Percentiles rank a stretch among this genome's conserved stretches.
Conservation (phyloP, 2,797 vertebrate genomes). For the Anisognathus igniventris region DNA sequence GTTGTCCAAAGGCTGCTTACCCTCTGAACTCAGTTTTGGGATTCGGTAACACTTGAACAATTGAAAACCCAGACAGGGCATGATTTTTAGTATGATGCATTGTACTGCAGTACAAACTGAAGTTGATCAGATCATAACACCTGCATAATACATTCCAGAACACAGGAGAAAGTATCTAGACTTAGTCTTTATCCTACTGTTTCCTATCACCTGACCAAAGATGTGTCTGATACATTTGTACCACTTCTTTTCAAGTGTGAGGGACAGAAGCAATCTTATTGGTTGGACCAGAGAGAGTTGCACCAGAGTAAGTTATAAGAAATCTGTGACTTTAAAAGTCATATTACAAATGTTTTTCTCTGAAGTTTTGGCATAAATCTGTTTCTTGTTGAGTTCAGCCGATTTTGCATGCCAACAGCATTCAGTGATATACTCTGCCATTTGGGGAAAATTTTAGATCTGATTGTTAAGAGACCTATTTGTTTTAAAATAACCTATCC, state of each 20-base stretch:
- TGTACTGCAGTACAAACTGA: background rate
- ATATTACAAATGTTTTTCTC: background rate
- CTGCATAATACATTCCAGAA: background rate
- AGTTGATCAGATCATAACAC: background rate
- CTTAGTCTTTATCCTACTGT: background rate
- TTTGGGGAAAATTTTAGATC: background rate
- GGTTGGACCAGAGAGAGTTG: background rate
- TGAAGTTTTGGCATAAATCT: background rate
- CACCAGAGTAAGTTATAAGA: background rate
- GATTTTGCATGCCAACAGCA: background rate
- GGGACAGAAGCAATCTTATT: background rate
- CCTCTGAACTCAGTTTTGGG: background rate
- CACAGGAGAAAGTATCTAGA: background rate
- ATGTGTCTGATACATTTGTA: background rate
- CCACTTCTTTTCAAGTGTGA: background rate
- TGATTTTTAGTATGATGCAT: background rate
- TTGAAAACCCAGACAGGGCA: background rate
- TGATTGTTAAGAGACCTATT: background rate
- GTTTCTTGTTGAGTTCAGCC: background rate
- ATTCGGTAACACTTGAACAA: background rate
- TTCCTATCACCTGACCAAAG: background rate
- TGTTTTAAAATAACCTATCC: background rate
- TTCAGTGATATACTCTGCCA: background rate
- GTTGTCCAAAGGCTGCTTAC: background rate
- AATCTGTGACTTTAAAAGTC: background rate